Percentiles rank a stretch among this genome's conserved stretches.
These are phyloP conservation scores for Sciaenops ocellatus DNA, from an alignment of 2,797 vertebrate genomes.

Conservation along the genomic window DNA sequence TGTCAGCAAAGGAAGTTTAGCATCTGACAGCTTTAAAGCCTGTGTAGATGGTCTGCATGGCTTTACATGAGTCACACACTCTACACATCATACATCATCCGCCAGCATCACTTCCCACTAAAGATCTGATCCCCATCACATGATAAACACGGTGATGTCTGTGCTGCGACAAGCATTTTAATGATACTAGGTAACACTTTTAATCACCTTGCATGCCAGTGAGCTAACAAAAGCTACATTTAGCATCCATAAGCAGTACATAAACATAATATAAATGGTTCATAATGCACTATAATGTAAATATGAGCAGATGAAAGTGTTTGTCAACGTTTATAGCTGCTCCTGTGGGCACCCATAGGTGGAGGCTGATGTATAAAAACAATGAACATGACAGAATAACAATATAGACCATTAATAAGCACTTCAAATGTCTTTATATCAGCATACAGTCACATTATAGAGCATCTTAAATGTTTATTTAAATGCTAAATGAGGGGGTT, in stretches of 20 bases:
- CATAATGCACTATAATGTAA: neutral
- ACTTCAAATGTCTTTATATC: neutral
- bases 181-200: too few species aligned
- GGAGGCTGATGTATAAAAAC: too few species aligned
- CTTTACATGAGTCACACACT: neutral
- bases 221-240: too few species aligned
- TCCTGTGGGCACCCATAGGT: neutral
- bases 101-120: too few species aligned
- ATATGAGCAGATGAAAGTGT: neutral
- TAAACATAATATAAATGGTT: neutral
- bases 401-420: neutral
- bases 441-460: neutral
- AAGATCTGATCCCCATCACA: too few species aligned
- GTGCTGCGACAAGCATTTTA: too few species aligned
- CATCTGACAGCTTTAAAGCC: neutral
- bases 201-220: too few species aligned
- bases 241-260: neutral
- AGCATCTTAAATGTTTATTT: neutral
- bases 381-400: too few species aligned
- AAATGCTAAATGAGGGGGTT: neutral
- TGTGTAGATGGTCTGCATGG: neutral
- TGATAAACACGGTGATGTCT: too few species aligned
- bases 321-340: neutral
- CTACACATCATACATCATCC: too few species aligned
- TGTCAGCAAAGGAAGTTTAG: neutral